These are phyloP conservation scores for Corvus moneduloides DNA, from an alignment of 2,113 vertebrate species.

Conservation along the genomic window DNA sequence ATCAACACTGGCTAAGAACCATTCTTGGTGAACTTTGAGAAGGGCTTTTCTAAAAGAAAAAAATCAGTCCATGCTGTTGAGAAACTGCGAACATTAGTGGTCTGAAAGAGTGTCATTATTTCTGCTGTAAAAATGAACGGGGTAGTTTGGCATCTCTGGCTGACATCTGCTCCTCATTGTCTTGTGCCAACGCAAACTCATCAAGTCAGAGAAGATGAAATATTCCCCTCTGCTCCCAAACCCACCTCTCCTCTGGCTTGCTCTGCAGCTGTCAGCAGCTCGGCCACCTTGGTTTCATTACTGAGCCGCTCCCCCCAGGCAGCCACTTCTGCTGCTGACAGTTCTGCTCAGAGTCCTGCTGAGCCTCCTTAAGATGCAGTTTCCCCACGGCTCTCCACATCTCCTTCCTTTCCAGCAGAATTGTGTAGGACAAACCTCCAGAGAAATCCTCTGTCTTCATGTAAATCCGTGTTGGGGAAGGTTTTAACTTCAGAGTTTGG, in stretches of 20 bases:
- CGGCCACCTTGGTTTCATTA: conserved; percentile 54
- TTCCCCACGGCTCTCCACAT: not conserved
- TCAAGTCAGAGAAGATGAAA: conserved; percentile 51
- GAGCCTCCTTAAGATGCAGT: not conserved
- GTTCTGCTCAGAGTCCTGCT: conserved; percentile 15
- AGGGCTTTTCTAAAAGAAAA: not conserved
- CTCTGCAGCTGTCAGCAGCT: conserved; percentile 54
- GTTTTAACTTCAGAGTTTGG: not conserved
- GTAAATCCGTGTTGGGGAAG: accelerated
- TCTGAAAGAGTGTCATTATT: conserved; percentile 31
- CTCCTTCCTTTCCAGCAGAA: not conserved
- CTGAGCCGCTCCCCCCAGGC: not conserved
- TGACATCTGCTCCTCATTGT: conserved; percentile 61
- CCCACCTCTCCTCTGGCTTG: conserved; percentile 41
- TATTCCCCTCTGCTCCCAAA: conserved; percentile 36
- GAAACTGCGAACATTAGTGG: conserved; percentile 18
- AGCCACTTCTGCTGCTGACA: conserved; percentile 62
- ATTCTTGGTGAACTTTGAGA: not conserved
- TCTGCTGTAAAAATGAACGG: conserved; percentile 10
- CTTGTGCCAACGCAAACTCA: conserved; percentile 57
- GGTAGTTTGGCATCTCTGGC: conserved; percentile 46
- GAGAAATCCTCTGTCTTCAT: not conserved
- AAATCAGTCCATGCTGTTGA: not conserved
- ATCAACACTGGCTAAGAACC: conserved; percentile 12
- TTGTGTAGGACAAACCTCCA: not conserved